These are phyloP conservation scores for Caerostris darwini DNA, from an alignment of 1,140 invertebrate species.

Conservation along the genomic window DNA sequence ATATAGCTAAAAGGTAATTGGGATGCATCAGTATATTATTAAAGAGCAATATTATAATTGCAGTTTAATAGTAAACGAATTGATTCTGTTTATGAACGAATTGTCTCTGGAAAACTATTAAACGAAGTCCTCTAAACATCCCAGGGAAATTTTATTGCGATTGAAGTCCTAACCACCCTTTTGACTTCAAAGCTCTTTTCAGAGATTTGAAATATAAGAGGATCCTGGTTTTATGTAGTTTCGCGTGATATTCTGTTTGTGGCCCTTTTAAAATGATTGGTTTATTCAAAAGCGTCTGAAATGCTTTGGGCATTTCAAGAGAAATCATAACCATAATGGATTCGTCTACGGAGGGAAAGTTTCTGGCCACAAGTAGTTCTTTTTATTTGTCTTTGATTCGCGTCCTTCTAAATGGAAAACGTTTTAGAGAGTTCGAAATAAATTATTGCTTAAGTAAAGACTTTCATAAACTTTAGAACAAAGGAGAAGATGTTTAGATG, in stretches of 20 bases:
- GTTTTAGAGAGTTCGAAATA: background rate
- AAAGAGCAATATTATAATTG: too few species aligned
- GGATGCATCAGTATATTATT: too few species aligned
- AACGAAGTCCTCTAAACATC: background rate
- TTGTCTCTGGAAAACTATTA: background rate
- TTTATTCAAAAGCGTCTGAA: background rate
- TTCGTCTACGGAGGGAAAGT: background rate
- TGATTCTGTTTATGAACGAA: too few species aligned
- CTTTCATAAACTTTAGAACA: background rate
- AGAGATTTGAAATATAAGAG: background rate
- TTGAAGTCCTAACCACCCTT: background rate
- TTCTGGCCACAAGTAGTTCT: background rate
- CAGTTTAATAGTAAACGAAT: too few species aligned
- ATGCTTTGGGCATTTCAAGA: background rate
- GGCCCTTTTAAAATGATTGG: slow-evolving; percentile 4
- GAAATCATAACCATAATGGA: slow-evolving; percentile 23
- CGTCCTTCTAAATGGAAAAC: background rate
- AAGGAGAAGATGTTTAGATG: too few species aligned
- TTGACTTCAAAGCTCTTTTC: background rate
- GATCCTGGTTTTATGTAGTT: background rate
- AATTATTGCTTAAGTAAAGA: background rate
- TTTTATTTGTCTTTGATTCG: background rate
- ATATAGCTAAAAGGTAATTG: too few species aligned
- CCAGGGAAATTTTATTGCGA: background rate
- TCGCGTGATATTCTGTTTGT: background rate